phyloP scores from a whole-genome alignment of 2,113 vertebrate genomes.

The Clarias magur region DNA sequence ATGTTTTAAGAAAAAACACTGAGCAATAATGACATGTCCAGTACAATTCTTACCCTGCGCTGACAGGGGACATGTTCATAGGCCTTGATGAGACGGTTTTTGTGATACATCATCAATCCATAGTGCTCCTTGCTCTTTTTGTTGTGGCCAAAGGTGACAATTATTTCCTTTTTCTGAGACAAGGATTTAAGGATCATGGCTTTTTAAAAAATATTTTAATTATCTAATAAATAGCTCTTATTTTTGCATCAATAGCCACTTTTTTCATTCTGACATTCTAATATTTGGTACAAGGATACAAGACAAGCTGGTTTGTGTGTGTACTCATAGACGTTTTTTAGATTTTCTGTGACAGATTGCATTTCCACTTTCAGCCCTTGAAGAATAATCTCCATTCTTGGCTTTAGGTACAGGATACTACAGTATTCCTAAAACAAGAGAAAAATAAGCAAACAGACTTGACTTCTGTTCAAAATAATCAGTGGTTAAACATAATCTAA shows the following conservation, averaged over 20 bases:
- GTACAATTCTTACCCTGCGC: constrained; percentile 74
- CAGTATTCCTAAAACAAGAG: constrained; percentile 82
- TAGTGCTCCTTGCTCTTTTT: constrained; percentile 94
- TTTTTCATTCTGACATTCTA: neutral
- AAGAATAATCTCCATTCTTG: constrained; percentile 91
- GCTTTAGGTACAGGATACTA: constrained; percentile 93
- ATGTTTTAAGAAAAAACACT: neutral
- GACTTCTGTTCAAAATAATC: neutral
- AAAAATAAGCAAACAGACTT: constrained; percentile 12
- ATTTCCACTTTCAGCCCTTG: constrained; percentile 89
- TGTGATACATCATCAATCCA: constrained; percentile 98
- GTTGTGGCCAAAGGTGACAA: constrained; percentile 93
- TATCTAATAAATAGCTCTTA: neutral
- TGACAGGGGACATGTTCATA: constrained; percentile 93
- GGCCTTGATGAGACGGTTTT: constrained; percentile 71
- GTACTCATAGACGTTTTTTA: constrained; percentile 80
- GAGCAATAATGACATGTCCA: neutral
- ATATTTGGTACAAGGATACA: constrained; percentile 78
- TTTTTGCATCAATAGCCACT: neutral
- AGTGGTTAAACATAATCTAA: neutral
- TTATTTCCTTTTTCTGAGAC: constrained; percentile 71
- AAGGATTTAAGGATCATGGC: constrained; percentile 53
- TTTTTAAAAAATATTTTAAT: neutral
- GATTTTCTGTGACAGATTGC: constrained; percentile 87
- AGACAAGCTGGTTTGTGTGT: constrained; percentile 82